Base-by-base conservation (phyloP, 2,113 vertebrate species). In the Beaufortia kweichowensis region DNA sequence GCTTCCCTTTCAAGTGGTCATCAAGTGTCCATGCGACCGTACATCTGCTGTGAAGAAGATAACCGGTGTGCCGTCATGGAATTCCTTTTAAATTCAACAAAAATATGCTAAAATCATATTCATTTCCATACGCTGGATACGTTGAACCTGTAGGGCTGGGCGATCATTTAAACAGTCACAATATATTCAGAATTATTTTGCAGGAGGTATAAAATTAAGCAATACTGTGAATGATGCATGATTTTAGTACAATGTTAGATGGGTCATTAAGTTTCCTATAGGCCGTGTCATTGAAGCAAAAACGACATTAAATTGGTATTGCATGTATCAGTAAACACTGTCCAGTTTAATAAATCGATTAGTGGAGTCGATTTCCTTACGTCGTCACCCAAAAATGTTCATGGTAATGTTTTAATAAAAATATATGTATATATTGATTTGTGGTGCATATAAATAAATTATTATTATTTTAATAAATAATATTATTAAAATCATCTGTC, bases 1-100 rank as follows among this genome's bases (percentile, higher is more conserved):
- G 76, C 67, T 87, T 83, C 85, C 85, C 89, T 91, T 90, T 90
- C 85, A 90, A 88, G 88, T 89, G 89, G 85, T 87, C 85, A 86
- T 89, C 83, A 87, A 88, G 85, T 84, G 79, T 86, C 86, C 83
- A 63, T 85, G 87, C 82, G 85, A 68, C 73, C 76, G 69, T 86
- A 84, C 88, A 87, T 86, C 90, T 90, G 89, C 85, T 79, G 85
- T 86, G 85, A 77, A 85, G 85, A 80, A 89, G 87, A 90, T 89
- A 85, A 83, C 79, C 74, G 81, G 76, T 85, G 79, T 76, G 78
- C 82, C 81, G 83, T 88, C 88, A 87, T 79, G 84, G 84, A 78
- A 86, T 85, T 84, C 85, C n/a, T 85, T 79, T 86, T 75, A 65
- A 78, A 75, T 33, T 21, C 48, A 53, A 75, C 35, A 63, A 69